These are phyloP conservation scores for Rhagologus leucostigma DNA, from an alignment of 2,113 vertebrate genomes.

Conservation along the genomic window DNA sequence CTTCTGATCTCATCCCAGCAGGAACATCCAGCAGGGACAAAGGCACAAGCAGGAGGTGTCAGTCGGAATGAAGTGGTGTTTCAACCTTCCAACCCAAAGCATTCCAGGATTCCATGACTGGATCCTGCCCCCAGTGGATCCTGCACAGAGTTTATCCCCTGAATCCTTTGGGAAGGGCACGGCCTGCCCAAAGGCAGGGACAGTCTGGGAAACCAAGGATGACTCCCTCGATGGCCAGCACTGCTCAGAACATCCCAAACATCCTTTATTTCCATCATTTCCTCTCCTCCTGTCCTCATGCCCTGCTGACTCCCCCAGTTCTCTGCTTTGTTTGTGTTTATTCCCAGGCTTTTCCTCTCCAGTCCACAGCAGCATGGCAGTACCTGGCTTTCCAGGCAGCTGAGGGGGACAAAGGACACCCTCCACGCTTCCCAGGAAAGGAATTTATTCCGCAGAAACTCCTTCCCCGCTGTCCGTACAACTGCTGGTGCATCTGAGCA, in stretches of 20 bases:
- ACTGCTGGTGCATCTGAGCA: constrained; percentile 6
- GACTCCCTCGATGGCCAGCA: not conserved
- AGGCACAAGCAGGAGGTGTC: not conserved
- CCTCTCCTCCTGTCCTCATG: not conserved
- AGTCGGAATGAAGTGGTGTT: not conserved
- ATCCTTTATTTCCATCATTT: not conserved
- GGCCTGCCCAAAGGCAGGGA: not conserved
- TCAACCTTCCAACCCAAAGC: not conserved
- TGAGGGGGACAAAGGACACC: not conserved
- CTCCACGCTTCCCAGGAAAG: not conserved
- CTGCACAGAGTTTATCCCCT: not conserved
- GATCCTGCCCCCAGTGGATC: not conserved
- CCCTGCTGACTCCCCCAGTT: not conserved
- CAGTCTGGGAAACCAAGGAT: not conserved
- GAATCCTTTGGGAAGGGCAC: not conserved
- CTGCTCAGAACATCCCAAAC: not conserved
- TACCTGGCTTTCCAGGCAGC: not conserved
- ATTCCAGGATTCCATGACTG: not conserved
- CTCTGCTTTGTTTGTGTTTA: not conserved
- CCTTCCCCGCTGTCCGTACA: not conserved
- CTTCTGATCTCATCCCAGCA: not conserved
- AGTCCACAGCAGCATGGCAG: not conserved
- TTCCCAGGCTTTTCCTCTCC: not conserved
- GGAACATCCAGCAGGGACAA: not conserved
- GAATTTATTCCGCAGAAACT: not conserved